These are phyloP conservation scores for Epicauta chinensis DNA, from an alignment of 1,140 invertebrate genomes.

Conservation along the genomic window DNA sequence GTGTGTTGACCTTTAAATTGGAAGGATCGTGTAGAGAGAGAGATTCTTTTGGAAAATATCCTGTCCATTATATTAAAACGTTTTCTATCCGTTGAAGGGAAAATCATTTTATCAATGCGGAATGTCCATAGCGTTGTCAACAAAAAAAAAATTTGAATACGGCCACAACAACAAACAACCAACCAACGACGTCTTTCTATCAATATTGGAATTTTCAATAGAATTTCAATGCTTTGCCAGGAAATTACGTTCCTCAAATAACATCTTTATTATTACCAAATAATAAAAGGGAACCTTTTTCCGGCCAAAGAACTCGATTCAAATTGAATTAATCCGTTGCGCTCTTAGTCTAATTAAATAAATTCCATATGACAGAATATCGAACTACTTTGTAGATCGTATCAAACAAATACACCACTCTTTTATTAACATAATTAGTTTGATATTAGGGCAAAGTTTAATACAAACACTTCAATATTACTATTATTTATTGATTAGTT, in stretches of 20 bases:
- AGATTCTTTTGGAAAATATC: background rate
- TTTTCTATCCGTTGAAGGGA: background rate
- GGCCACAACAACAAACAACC: background rate
- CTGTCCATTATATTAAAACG: background rate
- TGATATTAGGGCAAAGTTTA: too few species aligned
- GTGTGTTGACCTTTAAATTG: background rate
- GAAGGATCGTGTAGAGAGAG: background rate
- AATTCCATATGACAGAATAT: background rate
- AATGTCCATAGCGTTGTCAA: slow-evolving; percentile 9
- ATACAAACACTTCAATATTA: too few species aligned
- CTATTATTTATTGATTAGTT: too few species aligned
- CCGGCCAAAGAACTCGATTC: too few species aligned
- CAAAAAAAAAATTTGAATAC: slow-evolving; percentile 10
- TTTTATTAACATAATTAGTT: too few species aligned
- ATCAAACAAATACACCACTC: background rate
- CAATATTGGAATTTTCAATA: slow-evolving; percentile 5
- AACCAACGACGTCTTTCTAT: too few species aligned
- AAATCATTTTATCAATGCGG: slow-evolving; percentile 3
- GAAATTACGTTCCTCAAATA: slow-evolving; percentile 7
- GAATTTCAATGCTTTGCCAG: slow-evolving; percentile 1
- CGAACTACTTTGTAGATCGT: too few species aligned
- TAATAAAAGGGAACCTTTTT: too few species aligned
- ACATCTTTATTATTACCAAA: background rate
- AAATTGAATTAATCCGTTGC: too few species aligned
- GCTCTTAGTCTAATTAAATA: too few species aligned